Percentiles rank a stretch among this genome's conserved stretches.
These are phyloP conservation scores for Ceratosolen fusciceps DNA, from an alignment of 1,140 invertebrate species.

Conservation along the genomic window DNA sequence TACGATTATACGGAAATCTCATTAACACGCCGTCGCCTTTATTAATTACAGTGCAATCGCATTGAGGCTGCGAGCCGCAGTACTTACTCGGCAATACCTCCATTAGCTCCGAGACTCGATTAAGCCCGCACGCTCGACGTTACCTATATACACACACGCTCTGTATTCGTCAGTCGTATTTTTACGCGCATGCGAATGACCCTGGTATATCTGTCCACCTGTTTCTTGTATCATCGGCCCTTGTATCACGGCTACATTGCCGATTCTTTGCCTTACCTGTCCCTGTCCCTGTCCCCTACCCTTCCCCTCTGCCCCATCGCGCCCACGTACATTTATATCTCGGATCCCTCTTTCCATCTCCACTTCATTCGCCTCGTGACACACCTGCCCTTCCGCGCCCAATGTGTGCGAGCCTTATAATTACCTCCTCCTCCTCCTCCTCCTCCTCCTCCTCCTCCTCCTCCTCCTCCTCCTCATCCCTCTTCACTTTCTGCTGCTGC, in stretches of 20 bases:
- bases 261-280: not conserved
- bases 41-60: not conserved
- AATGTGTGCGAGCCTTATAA: not conserved
- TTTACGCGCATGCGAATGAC: no score
- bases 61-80: no score
- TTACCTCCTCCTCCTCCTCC: not conserved
- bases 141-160: no score
- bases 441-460: not conserved
- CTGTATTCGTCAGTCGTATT: no score
- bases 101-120: no score
- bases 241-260: not conserved
- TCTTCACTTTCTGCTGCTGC: not conserved
- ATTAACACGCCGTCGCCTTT: not conserved
- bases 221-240: not conserved
- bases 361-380: not conserved
- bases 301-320: not conserved
- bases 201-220: not conserved
- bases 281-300: not conserved
- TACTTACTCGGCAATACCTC: no score
- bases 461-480: no score
- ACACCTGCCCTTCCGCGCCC: not conserved
- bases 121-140: no score
- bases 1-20: not conserved
- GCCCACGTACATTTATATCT: not conserved
- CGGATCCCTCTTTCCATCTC: not conserved